Base-by-base conservation (phyloP, 2,888 invertebrate genomes). In the Ennomos quercinarius region DNA sequence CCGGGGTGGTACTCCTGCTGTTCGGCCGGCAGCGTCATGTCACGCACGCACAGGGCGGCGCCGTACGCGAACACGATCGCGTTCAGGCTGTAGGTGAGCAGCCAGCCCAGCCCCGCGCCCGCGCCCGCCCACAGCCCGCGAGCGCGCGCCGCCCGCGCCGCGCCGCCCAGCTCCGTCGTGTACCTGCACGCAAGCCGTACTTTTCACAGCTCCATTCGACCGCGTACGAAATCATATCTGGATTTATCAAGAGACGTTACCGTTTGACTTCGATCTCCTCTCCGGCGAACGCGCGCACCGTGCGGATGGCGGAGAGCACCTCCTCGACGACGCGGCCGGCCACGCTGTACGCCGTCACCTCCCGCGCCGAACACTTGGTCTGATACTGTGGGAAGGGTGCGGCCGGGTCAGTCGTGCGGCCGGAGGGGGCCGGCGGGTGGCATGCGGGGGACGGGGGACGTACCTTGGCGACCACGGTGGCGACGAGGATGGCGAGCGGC, bases 11-110 rank as follows among this genome's bases (percentile, higher is more conserved):
- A 96, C 53, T 88, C 84, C 66, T 93, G 92, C 35, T 93, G 85
- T 0, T 94, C 93, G 0, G 91, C 84, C 0, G 93, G 93, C 42
- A 93, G 82, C 17, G 87, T 80, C 64, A 94, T 93, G 77, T 95
- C 95, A 0, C 94, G 88, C 36, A 96, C 87, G 58, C 96, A 95
- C 34, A 97, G 88, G 48, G 89, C 87, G 0, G 96, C 94, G 0
- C 97, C 97, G 83, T 96, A 97, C 93, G 96, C 96, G 84, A 97
- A 95, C 35, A 96, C 95, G 8, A 96, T 76, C 0, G 96, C 95
- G 82, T 96, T 96, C 70, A 95, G 94, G 40, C 93, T 84, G 83
- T 96, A 97, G 12, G 96, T 95, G 60, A 96, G 93, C 66, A 96
- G 92, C 96, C 96, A 96, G 93, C 95, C 95, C 0, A 94, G 75